phyloP scores from a whole-genome alignment of 2,888 invertebrate species.

The Acrocera orbiculus region DNA sequence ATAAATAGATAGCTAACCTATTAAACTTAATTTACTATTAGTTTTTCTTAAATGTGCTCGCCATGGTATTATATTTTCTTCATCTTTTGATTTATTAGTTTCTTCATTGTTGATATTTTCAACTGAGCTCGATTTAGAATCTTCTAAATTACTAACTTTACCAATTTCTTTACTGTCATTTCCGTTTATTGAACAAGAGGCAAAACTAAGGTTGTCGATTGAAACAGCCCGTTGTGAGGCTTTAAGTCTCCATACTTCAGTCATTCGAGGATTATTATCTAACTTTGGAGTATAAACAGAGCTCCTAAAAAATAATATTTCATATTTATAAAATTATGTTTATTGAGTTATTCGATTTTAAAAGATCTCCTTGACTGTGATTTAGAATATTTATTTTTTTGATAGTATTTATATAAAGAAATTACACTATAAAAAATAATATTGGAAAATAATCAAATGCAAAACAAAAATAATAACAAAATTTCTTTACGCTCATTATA shows the following conservation, averaged over 20 bases:
- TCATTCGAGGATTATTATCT: slow-evolving; percentile 36
- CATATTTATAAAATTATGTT: no score
- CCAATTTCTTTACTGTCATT: slow-evolving; percentile 17
- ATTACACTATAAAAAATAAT: no score
- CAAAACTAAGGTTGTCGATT: slow-evolving; percentile 42
- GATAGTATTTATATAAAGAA: neutral
- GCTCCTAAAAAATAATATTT: slow-evolving; percentile 30
- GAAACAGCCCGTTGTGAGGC: slow-evolving; percentile 38
- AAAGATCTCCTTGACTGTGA: no score
- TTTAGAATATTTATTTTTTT: no score
- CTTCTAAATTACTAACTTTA: slow-evolving; percentile 13
- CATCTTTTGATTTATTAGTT: slow-evolving; percentile 32
- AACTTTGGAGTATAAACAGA: slow-evolving; percentile 54
- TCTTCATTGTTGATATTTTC: slow-evolving; percentile 23
- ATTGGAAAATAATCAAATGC: no score
- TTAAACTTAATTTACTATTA: slow-evolving; percentile 70
- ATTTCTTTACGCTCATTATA: no score
- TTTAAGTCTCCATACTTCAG: slow-evolving; percentile 32
- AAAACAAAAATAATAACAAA: no score
- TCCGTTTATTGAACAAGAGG: slow-evolving; percentile 21
- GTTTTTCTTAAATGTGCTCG: slow-evolving; percentile 76
- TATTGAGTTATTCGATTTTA: no score
- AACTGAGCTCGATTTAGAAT: neutral
- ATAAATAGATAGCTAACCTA: slow-evolving; percentile 35
- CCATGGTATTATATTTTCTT: slow-evolving; percentile 71